These are phyloP conservation scores for Idaea dimidiata DNA, from an alignment of 2,888 invertebrate species.

Conservation along the genomic window DNA sequence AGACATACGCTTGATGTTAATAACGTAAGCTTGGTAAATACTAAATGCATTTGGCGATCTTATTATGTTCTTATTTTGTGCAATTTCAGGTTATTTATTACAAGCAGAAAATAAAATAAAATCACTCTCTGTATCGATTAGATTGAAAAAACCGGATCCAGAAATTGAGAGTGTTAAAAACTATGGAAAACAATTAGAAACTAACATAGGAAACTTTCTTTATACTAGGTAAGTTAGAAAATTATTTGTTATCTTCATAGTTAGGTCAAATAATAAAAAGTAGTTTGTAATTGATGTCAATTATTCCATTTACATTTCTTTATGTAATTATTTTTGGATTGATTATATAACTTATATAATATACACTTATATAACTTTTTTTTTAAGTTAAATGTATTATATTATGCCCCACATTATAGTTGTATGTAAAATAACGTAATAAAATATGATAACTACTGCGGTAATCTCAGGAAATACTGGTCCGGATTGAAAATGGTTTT, in stretches of 20 bases:
- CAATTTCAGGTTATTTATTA: constrained; percentile 83
- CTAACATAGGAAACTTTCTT: constrained; percentile 80
- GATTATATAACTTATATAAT: too few species aligned
- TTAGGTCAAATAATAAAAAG: background rate
- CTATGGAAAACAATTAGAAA: constrained; percentile 87
- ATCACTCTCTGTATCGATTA: constrained; percentile 86
- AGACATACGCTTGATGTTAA: background rate
- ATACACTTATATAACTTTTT: background rate
- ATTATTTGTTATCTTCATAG: background rate
- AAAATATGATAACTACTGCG: too few species aligned
- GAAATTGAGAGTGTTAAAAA: constrained; percentile 88
- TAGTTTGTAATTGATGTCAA: background rate
- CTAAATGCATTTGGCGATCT: background rate
- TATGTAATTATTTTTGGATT: background rate
- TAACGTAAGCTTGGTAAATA: background rate
- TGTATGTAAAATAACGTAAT: too few species aligned
- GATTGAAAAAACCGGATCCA: constrained; percentile 86
- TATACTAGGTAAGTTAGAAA: constrained; percentile 67
- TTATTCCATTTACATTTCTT: background rate
- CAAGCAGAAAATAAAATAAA: constrained; percentile 90
- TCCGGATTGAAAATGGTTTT: too few species aligned
- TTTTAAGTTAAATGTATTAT: too few species aligned
- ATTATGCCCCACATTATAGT: too few species aligned
- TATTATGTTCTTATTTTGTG: background rate
- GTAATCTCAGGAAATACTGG: too few species aligned